A percentile compares a stretch with the other conserved stretches of the same genome.
Evolutionary conservation across 2,888 invertebrate species (phyloP).

Genomic region (Nephrotoma appendiculata): DNA sequence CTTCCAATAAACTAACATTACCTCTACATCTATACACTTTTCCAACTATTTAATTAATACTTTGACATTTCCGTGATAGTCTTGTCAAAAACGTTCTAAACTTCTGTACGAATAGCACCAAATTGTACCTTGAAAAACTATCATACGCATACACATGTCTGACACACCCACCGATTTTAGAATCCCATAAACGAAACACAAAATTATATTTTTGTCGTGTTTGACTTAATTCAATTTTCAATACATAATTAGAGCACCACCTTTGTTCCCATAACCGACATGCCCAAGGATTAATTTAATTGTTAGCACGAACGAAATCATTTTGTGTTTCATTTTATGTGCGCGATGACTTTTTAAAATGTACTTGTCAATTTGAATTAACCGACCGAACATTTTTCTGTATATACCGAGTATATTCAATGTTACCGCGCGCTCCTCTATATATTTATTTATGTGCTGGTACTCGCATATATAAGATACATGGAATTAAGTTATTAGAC

Average conservation of each 20-base stretch:
- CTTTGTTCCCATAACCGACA: background rate
- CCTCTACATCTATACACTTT: background rate
- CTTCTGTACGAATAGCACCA: background rate
- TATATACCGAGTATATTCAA: background rate
- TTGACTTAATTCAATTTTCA: background rate
- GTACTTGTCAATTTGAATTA: background rate
- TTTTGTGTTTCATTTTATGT: background rate
- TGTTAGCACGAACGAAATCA: background rate
- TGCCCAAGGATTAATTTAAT: background rate
- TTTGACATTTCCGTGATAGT: background rate
- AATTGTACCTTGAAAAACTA: background rate
- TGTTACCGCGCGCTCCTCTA: background rate
- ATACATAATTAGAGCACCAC: background rate
- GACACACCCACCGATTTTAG: background rate
- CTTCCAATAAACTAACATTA: no score
- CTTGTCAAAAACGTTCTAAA: background rate
- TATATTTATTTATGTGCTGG: background rate
- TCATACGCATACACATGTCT: background rate
- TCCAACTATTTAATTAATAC: background rate
- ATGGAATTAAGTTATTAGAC: background rate
- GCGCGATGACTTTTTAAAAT: background rate
- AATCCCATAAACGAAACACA: background rate
- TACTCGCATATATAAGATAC: background rate
- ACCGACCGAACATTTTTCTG: background rate
- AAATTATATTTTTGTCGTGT: background rate